Evolutionary conservation across 2,797 vertebrate species (phyloP), one percentile per base, ranked within the genome.

Genomic region (Coregonus suidteri): DNA sequence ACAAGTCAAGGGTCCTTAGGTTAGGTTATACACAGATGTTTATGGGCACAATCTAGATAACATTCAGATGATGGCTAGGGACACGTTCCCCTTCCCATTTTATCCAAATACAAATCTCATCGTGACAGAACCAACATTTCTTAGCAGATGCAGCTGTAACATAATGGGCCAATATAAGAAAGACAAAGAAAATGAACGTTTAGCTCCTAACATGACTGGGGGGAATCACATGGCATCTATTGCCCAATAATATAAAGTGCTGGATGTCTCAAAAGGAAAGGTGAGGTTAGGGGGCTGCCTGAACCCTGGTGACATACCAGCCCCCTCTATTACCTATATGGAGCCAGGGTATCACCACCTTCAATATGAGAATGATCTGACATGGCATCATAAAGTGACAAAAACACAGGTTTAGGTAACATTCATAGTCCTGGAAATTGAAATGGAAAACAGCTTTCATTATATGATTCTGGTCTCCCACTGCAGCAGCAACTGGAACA

Each of bases 201-300:
- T 20, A 77, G 69, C 71, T 31, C 77, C 37, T 41, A 41, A 77
- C 25, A 72, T 71, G 78, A 76, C 79, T 80, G 77, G 79, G 66
- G 79, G 25, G 54, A 25, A 34, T 71, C 0, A 54, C 35, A 51
- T 41, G 53, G 79, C 78, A 76, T 79, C 81, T 77, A 76, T 75
- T 87, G 81, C 83, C 75, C 76, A 72, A 81, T 80, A 80, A 88
- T 78, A 82, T 92, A 92, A 93, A 91, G 91, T 91, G 90, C 92
- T 83, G 88, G 85, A 86, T 82, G 76, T 82, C 87, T 87, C 82
- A 73, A 81, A 83, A 47, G 70, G 81, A 84, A 82, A 81, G 73
- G 78, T 47, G 56, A 25, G 14, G 78, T 47, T 65, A 25, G 14
- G 25, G 71, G 84, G 41, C 78, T 52, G 76, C 54, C 53, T 74